phyloP scores from a whole-genome alignment of 2,113 vertebrate species.

The Rhea americana region DNA sequence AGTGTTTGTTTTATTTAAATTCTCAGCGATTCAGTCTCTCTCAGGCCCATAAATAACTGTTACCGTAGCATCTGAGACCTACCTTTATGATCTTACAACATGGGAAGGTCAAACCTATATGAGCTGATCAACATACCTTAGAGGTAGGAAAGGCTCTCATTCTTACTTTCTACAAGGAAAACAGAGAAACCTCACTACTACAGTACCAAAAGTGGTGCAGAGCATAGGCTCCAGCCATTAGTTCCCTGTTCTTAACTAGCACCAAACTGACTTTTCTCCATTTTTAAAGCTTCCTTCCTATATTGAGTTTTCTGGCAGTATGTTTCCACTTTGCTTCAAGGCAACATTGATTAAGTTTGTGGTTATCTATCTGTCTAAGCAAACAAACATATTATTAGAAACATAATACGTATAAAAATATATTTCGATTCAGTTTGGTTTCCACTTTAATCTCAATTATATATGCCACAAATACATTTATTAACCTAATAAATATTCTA shows the following conservation, averaged over 20 bases:
- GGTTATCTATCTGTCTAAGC: not conserved
- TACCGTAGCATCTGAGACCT: not conserved
- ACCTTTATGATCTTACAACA: not conserved
- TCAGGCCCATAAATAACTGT: not conserved
- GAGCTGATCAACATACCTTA: not conserved
- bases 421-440: not conserved
- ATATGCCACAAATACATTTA: not conserved
- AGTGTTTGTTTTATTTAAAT: not conserved
- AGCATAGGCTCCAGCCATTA: not conserved
- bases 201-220: not conserved
- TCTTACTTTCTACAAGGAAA: not conserved
- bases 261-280: not conserved
- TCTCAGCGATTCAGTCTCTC: not conserved
- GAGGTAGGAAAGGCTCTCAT: not conserved
- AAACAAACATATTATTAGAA: not conserved
- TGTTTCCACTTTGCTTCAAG: not conserved
- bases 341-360: not conserved
- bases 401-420: not conserved
- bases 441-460: conserved; percentile 17
- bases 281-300: not conserved
- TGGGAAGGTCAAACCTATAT: not conserved
- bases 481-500: conserved; percentile 20
- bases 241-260: not conserved
- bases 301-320: not conserved
- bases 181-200: not conserved